Conservation (phyloP, 2,888 invertebrate species). For the Drosophila macrothrix region DNA sequence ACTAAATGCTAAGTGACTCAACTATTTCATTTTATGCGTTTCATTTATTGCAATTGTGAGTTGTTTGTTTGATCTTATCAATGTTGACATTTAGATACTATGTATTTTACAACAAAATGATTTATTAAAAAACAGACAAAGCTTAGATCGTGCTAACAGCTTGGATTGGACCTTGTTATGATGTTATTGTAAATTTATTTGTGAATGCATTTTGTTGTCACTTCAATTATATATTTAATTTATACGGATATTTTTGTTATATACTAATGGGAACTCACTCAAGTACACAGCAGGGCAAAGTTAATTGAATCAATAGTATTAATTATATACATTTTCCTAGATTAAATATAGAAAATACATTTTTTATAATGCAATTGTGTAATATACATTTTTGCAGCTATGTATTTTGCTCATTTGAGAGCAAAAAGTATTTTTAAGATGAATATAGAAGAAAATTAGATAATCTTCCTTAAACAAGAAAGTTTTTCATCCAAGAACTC, state of each 20-base stretch:
- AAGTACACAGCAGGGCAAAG: background rate
- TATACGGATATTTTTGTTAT: background rate
- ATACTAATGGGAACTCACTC: background rate
- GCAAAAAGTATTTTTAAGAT: background rate
- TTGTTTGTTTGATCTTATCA: background rate
- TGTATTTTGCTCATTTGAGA: no score
- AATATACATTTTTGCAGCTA: background rate
- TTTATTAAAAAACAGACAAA: background rate
- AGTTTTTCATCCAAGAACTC: background rate
- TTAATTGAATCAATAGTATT: background rate
- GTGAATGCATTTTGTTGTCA: background rate
- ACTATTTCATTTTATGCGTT: background rate
- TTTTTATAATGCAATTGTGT: background rate
- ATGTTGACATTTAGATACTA: background rate
- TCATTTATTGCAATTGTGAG: background rate
- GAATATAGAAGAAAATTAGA: background rate
- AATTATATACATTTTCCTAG: background rate
- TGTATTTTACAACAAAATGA: background rate
- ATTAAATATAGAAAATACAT: background rate
- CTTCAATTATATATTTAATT: background rate
- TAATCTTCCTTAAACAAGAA: background rate
- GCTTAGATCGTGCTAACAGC: background rate
- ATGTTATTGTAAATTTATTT: background rate
- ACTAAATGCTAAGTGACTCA: background rate
- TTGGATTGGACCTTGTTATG: background rate